Conservation (phyloP, 2,113 vertebrate species). For the Progne subis region DNA sequence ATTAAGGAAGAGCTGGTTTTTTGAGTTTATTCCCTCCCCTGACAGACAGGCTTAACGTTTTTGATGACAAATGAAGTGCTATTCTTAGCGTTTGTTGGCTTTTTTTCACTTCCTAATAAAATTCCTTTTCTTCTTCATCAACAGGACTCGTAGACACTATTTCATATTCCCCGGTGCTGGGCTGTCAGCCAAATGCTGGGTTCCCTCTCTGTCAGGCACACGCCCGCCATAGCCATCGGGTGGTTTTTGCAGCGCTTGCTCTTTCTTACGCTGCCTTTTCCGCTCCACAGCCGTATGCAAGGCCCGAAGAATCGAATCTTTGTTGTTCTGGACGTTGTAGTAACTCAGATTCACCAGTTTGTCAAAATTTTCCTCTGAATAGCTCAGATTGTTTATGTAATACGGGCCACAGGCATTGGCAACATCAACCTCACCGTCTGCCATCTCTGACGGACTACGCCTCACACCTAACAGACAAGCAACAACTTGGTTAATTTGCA, state of each 20-base stretch:
- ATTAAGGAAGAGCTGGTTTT: background rate
- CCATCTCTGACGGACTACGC: conserved; percentile 73
- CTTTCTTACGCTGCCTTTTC: conserved; percentile 63
- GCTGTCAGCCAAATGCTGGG: background rate
- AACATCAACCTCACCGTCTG: conserved; percentile 71
- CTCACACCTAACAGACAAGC: conserved; percentile 69
- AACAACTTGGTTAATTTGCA: background rate
- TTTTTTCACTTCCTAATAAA: conserved; percentile 21
- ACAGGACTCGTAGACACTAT: background rate
- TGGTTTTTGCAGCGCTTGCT: background rate
- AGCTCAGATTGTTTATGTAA: conserved; percentile 74
- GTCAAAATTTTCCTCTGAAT: conserved; percentile 75
- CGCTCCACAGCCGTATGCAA: conserved; percentile 54
- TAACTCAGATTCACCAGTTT: conserved; percentile 75
- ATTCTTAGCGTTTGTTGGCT: background rate
- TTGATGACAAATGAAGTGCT: background rate
- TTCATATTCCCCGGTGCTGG: background rate
- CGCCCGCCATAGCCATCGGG: background rate
- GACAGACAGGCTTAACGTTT: background rate
- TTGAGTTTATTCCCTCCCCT: conserved; percentile 5
- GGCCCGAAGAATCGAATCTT: conserved; percentile 69
- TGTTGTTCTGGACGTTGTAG: conserved; percentile 79
- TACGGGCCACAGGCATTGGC: conserved; percentile 65
- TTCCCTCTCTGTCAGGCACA: background rate
- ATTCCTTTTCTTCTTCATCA: background rate